Percentiles rank a stretch among this genome's conserved stretches.
Conservation (phyloP, 1,140 invertebrate species). For the Drosophila mayri region DNA sequence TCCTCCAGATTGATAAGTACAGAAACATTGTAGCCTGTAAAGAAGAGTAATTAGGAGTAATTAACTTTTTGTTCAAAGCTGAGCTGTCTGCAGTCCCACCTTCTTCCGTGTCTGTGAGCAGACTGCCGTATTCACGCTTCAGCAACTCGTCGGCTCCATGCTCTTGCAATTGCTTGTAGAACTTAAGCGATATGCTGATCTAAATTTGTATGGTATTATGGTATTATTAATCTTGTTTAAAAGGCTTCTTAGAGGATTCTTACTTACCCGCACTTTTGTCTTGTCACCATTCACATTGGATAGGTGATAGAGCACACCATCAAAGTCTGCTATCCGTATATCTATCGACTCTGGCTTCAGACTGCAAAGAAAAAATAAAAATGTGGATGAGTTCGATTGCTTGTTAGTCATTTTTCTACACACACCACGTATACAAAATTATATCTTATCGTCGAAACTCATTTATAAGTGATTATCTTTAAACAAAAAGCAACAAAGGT, state of each 20-base stretch:
- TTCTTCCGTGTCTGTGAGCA: constrained; percentile 93
- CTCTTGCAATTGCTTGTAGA: constrained; percentile 99
- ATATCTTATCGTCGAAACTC: constrained; percentile 54
- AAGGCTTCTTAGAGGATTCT: background rate
- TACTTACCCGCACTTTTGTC: constrained; percentile 96
- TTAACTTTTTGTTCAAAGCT: constrained; percentile 10
- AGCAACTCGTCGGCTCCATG: constrained; percentile 99
- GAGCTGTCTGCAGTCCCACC: constrained; percentile 86
- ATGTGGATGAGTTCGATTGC: constrained; percentile 9
- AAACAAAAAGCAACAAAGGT: background rate
- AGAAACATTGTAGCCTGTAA: constrained; percentile 97
- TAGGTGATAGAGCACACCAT: constrained; percentile 99
- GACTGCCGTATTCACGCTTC: constrained; percentile 95
- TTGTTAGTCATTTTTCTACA: constrained; percentile 37
- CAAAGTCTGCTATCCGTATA: constrained; percentile 98
- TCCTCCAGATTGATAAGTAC: constrained; percentile 97
- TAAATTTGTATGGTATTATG: constrained; percentile 84
- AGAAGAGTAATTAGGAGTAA: constrained; percentile 5
- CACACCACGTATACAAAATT: background rate
- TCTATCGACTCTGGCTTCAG: constrained; percentile 98
- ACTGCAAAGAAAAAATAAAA: constrained; percentile 86
- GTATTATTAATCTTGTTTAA: background rate
- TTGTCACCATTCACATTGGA: constrained; percentile 98
- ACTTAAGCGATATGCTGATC: constrained; percentile 99
- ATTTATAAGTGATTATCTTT: background rate